Evolutionary conservation across 1,140 invertebrate species (phyloP).

Genomic region (Acromyrmex echinatior): DNA sequence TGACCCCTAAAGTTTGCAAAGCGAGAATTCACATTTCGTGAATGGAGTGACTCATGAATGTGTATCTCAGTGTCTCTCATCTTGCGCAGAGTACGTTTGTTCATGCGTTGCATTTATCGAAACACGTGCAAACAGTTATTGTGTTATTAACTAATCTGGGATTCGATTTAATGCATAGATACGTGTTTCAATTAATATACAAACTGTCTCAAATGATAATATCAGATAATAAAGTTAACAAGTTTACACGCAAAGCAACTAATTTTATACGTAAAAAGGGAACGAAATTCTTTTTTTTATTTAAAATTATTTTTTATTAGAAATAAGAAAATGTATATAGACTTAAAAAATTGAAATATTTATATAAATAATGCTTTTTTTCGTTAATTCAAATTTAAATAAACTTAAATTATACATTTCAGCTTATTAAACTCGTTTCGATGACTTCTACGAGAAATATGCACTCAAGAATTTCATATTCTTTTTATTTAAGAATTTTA

Average conservation of each 20-base stretch:
- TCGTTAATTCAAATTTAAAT: not conserved
- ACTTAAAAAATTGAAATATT: conserved; percentile 1
- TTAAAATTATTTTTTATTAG: not conserved
- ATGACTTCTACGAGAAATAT: not conserved
- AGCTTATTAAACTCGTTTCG: not conserved
- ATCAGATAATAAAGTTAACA: not conserved
- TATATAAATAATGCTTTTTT: no score
- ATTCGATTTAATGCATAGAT: conserved; percentile 2
- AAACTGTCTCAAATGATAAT: not conserved
- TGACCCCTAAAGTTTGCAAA: conserved; percentile 76
- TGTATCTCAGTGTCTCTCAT: conserved; percentile 73
- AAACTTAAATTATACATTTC: not conserved
- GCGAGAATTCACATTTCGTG: conserved; percentile 76
- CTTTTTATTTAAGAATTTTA: not conserved
- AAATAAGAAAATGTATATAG: not conserved
- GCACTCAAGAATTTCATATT: not conserved
- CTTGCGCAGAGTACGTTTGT: conserved; percentile 10
- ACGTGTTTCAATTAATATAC: not conserved
- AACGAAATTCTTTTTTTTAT: not conserved
- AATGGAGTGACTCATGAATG: conserved; percentile 76
- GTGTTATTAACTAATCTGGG: conserved; percentile 1
- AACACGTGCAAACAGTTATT: conserved; percentile 7
- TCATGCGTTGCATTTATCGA: not conserved
- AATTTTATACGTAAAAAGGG: not conserved
- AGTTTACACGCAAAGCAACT: not conserved